Evolutionary conservation across 35 echinoderm and acorn worm genomes (phyloP), one percentile per base, ranked within the genome.

Genomic region (Ophiothrix spiculata): DNA sequence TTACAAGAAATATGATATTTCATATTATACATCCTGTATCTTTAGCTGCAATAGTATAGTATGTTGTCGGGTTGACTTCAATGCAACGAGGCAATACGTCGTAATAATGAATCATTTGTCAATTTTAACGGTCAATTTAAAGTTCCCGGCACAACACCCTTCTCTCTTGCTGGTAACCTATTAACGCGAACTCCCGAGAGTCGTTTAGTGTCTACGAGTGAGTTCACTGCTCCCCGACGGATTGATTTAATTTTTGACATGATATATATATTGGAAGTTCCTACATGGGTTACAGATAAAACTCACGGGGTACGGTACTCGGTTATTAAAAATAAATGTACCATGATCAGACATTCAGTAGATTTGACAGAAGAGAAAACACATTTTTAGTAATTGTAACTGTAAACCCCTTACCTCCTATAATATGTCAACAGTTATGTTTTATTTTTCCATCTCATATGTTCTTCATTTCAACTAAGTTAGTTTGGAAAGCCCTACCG

Each of bases 231-330:
- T 69, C 60, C 60, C 60, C 3, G 2, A 25, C 60, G 60, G 60
- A 69, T 69, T 69, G 25, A 25, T 69, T 69, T 69, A 69, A 69
- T 69, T 69, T 49, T 69, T 69, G 60, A 69, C 60, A 69, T 69
- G 60, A 69, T 69, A 69, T 69, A n/a, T n/a, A n/a, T n/a, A n/a
- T n/a, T n/a, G n/a, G n/a, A n/a, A n/a, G n/a, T 25, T 69, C 60
- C 17, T 69, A 69, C 60, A 15, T 28, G 1, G 60, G 29, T 28
- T 49, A 49, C 16, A 69, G 60, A 69, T 69, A 69, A 69, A 25
- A 69, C n/a, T n/a, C n/a, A n/a, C n/a, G n/a, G n/a, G n/a, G n/a
- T n/a, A n/a, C n/a, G n/a, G n/a, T n/a, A n/a, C n/a, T n/a, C n/a
- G n/a, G n/a, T n/a, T n/a, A n/a, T n/a, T n/a, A n/a, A n/a, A n/a